Base-by-base conservation (phyloP, 2,888 invertebrate genomes). In the Rhopalosiphum nymphaeae region DNA sequence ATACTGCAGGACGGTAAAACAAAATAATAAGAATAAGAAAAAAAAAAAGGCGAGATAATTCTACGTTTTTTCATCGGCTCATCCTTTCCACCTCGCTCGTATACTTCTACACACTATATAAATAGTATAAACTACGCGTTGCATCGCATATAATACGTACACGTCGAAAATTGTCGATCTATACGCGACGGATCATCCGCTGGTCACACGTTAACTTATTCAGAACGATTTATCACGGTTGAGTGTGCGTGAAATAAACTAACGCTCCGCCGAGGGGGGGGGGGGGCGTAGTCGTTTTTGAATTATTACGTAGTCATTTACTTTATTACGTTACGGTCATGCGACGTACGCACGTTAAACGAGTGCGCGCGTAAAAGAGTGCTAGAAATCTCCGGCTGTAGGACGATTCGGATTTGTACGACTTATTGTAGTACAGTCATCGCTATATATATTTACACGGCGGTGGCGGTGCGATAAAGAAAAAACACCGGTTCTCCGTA, bases 11-110 rank as follows among this genome's bases (percentile, higher is more conserved):
- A 92, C 29, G 61, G 36, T 26, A 61, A 36, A 44, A 87, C 29
- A 49, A 87, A 61, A 29, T 78, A 78, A 78, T 78, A 46, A 57
- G 46, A 57, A 86, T 42, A 29, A 36, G 13, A 78, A 67, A 11
- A 11, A 42, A 9, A 86, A 67, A 67, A 67, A 92, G 42, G 21
- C 88, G 88, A 92, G 92, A 92, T 92, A 92, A 92, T 92, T 92
- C 89, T n/a, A 44, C 92, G 78, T 42, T 92, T 92, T 89, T 92
- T 92, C 88, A 89, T 92, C 86, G 78, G n/a, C 57, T 16, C 87
- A 49, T 86, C 42, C 42, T 36, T n/a, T 13, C 78, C 53, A 2
- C 26, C 78, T 36, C n/a, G 0, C 36, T 10, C 44, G 44, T 7
- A 44, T 25, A 44, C n/a, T 21, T 4, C 26, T 3, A 26, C 56